These are phyloP conservation scores for Holothuria glaberrima DNA, from an alignment of 35 echinoderm and acorn worm genomes.

Conservation along the genomic window DNA sequence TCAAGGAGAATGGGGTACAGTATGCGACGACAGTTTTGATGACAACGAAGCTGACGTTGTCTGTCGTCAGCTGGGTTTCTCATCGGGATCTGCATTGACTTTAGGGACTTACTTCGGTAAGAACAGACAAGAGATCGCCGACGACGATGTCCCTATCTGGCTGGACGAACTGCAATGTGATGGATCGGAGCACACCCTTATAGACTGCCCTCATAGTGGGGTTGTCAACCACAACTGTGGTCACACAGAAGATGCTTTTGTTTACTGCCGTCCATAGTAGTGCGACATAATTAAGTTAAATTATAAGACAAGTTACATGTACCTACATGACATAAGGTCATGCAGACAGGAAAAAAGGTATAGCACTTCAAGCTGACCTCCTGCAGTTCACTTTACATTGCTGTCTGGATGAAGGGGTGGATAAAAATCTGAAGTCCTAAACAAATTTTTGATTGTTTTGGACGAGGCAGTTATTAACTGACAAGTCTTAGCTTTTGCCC, in stretches of 20 bases:
- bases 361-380: too few relatives aligned
- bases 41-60: conserved; percentile 57
- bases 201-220: not conserved
- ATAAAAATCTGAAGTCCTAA: too few relatives aligned
- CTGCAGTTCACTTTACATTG: too few relatives aligned
- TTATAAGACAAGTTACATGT: too few relatives aligned
- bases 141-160: conserved; percentile 1
- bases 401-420: too few relatives aligned
- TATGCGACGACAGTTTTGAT: conserved; percentile 59
- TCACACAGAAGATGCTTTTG: conserved; percentile 28
- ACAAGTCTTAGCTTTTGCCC: too few relatives aligned
- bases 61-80: conserved; percentile 59
- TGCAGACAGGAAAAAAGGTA: too few relatives aligned
- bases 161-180: conserved; percentile 10
- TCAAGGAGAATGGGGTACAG: conserved; percentile 60
- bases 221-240: not conserved
- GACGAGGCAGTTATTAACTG: too few relatives aligned
- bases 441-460: too few relatives aligned
- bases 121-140: not conserved
- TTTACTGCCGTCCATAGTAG: conserved; percentile 3
- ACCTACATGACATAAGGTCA: too few relatives aligned
- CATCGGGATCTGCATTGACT: conserved; percentile 35
- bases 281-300: too few relatives aligned
- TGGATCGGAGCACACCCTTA: not conserved
- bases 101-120: conserved; percentile 7